These are phyloP conservation scores for Gasterosteus nipponicus DNA, from an alignment of 2,113 vertebrate genomes.

Conservation along the genomic window DNA sequence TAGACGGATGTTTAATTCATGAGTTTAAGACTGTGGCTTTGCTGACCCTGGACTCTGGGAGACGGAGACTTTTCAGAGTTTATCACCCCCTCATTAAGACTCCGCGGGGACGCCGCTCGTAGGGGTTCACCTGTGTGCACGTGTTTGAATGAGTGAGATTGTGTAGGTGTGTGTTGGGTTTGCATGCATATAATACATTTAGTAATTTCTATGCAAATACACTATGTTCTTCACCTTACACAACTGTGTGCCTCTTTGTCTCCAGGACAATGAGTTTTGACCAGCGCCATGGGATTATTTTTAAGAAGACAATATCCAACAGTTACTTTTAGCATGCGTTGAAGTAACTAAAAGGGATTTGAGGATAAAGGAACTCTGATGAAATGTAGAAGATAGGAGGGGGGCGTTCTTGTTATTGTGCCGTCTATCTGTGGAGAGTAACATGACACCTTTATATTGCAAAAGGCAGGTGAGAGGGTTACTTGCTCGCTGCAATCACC, in stretches of 20 bases:
- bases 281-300: not conserved
- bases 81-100: conserved; percentile 75
- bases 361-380: conserved; percentile 39
- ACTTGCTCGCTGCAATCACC: conserved; percentile 51
- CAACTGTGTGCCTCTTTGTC: not conserved
- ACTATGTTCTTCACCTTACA: conserved; percentile 11
- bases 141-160: conserved; percentile 17
- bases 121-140: conserved; percentile 36
- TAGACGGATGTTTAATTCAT: conserved; percentile 81
- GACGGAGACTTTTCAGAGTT: conserved; percentile 59
- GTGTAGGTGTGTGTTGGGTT: conserved; percentile 20
- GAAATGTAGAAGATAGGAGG: conserved; percentile 74
- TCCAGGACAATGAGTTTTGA: not conserved
- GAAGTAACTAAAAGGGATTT: conserved; percentile 31
- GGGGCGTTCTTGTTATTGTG: conserved; percentile 59
- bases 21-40: conserved; percentile 60
- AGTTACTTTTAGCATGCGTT: not conserved
- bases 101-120: conserved; percentile 43
- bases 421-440: conserved; percentile 79
- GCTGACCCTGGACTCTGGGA: conserved; percentile 64
- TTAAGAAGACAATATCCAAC: not conserved
- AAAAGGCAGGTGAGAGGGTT: conserved; percentile 64
- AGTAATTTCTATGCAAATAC: conserved; percentile 12
- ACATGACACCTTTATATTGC: conserved; percentile 68
- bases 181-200: not conserved